Evolutionary conservation across 2,797 vertebrate species (phyloP).

Genomic region (Oreochromis grahami): DNA sequence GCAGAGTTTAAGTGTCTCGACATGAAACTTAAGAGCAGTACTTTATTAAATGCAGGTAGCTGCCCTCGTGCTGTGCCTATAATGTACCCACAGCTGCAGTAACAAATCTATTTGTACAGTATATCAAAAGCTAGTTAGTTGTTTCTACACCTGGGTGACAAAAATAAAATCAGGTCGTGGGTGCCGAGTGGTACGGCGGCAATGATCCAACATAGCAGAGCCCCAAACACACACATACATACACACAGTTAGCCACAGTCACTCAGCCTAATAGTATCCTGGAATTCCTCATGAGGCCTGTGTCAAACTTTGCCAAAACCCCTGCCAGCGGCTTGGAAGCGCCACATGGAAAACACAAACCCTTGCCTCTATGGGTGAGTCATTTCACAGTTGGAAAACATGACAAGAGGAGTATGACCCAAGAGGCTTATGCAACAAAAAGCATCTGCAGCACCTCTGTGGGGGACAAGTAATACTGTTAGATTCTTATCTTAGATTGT

Average conservation of each 20-base stretch:
- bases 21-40: background rate
- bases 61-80: background rate
- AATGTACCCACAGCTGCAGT: constrained; percentile 5
- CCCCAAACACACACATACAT: background rate
- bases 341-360: constrained; percentile 58
- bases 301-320: constrained; percentile 14
- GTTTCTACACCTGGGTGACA: constrained; percentile 7
- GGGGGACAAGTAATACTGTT: constrained; percentile 3
- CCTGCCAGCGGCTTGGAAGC: constrained; percentile 30
- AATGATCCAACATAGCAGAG: constrained; percentile 17
- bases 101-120: background rate
- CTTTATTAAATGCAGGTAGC: background rate
- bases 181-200: background rate
- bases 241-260: constrained; percentile 25
- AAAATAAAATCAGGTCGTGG: background rate
- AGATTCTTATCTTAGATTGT: constrained; percentile 54
- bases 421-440: constrained; percentile 38
- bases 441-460: constrained; percentile 4
- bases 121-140: constrained; percentile 5
- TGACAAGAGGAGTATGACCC: constrained; percentile 21
- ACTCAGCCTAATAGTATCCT: constrained; percentile 40
- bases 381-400: constrained; percentile 56
- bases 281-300: constrained; percentile 40
- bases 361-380: constrained; percentile 28
- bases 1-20: background rate